A percentile compares a stretch with the other conserved stretches of the same genome.
phyloP scores from a whole-genome alignment of 2,888 invertebrate species.

The Cryptus armator region DNA sequence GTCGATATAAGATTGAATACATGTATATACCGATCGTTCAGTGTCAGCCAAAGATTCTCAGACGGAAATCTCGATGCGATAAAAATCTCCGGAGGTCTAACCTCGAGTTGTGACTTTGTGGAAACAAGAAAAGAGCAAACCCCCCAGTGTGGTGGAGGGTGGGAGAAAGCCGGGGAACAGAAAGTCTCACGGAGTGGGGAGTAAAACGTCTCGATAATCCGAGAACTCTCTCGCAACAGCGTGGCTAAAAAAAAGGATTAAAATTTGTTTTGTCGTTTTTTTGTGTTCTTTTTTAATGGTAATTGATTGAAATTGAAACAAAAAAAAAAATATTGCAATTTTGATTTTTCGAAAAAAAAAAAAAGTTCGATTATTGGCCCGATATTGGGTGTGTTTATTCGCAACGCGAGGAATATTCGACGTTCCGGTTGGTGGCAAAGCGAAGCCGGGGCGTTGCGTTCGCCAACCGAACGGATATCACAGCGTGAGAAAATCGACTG shows the following conservation, averaged over 20 bases:
- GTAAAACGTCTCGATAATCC: not conserved
- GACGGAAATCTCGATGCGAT: slow-evolving; percentile 10
- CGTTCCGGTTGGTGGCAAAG: slow-evolving; percentile 12
- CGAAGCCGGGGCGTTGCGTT: slow-evolving; percentile 7
- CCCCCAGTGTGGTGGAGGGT: slow-evolving; percentile 1
- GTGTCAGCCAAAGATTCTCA: not conserved
- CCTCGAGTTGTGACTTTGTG: not conserved
- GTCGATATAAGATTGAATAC: not conserved
- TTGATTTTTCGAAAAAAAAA: not conserved
- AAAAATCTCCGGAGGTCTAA: not conserved
- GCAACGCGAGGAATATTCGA: slow-evolving; percentile 4
- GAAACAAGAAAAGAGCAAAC: slow-evolving; percentile 5
- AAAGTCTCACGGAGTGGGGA: not conserved
- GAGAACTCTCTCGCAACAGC: not conserved
- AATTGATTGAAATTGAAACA: too few species aligned
- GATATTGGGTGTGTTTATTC: slow-evolving; percentile 6
- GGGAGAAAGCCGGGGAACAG: not conserved
- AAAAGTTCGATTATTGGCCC: not conserved
- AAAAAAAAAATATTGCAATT: not conserved
- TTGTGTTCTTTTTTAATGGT: not conserved
- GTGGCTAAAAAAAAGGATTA: not conserved
- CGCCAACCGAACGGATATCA: slow-evolving; percentile 72
- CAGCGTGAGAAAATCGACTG: slow-evolving; percentile 82
- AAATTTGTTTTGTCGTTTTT: not conserved
- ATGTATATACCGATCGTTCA: slow-evolving; percentile 1